phyloP scores from a whole-genome alignment of 2,888 invertebrate genomes.

The Tricholauxania praeusta region DNA sequence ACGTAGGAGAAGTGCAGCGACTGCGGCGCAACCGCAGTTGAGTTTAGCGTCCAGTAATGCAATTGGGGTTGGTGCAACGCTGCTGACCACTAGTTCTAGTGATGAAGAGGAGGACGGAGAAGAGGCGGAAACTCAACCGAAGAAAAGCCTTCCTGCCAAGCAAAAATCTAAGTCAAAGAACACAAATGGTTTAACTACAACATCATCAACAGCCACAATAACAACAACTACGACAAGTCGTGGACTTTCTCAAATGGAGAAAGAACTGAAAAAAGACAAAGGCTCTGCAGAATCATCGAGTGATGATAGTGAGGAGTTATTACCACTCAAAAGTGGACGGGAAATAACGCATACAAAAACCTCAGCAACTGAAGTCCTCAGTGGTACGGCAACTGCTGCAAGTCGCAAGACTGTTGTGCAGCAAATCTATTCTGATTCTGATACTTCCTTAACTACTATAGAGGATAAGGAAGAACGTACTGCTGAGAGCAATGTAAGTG shows the following conservation, averaged over 20 bases:
- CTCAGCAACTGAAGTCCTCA: constrained; percentile 8
- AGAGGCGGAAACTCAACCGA: constrained; percentile 38
- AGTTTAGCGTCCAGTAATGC: constrained; percentile 50
- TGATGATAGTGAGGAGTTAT: constrained; percentile 86
- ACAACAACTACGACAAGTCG: constrained; percentile 56
- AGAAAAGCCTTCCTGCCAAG: constrained; percentile 56
- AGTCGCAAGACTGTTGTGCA: constrained; percentile 72
- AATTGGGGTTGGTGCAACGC: constrained; percentile 46
- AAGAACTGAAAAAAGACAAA: constrained; percentile 75
- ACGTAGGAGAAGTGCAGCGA: constrained; percentile 50
- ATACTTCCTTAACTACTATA: constrained; percentile 58
- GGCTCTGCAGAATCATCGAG: constrained; percentile 75
- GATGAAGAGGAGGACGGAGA: constrained; percentile 48
- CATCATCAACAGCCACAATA: constrained; percentile 37
- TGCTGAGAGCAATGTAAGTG: constrained; percentile 76
- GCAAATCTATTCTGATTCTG: constrained; percentile 86
- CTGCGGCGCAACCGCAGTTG: constrained; percentile 42
- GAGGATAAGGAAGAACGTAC: constrained; percentile 60
- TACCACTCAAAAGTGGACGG: constrained; percentile 70
- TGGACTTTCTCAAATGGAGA: constrained; percentile 73
- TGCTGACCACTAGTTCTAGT: constrained; percentile 52
- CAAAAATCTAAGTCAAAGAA: constrained; percentile 57
- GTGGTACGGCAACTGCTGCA: constrained; percentile 10
- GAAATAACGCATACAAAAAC: constrained; percentile 24
- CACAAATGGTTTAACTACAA: constrained; percentile 42